Percentiles rank a stretch among this genome's conserved stretches.
phyloP scores from a whole-genome alignment of 2,113 vertebrate genomes.

The Scartelaos histophorus region DNA sequence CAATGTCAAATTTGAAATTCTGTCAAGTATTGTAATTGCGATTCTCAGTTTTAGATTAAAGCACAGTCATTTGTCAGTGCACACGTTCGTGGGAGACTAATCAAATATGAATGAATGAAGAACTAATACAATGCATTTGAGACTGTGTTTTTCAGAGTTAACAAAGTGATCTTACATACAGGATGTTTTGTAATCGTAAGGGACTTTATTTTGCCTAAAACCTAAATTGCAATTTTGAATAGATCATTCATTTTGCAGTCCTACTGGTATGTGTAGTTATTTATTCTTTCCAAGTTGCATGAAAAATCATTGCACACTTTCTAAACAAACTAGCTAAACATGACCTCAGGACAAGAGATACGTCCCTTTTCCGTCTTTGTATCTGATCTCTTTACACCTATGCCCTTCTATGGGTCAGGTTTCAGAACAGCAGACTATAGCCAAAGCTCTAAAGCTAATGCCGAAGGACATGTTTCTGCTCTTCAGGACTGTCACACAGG shows the following conservation, averaged over 20 bases:
- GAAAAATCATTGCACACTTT: neutral
- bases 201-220: too few relatives aligned
- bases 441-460: conserved; percentile 20
- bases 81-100: neutral
- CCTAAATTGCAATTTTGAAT: too few relatives aligned
- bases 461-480: conserved; percentile 18
- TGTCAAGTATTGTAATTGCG: neutral
- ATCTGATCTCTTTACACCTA: conserved; percentile 56
- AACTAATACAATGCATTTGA: neutral
- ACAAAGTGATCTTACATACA: neutral
- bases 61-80: too few relatives aligned
- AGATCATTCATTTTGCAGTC: too few relatives aligned
- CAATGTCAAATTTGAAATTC: neutral
- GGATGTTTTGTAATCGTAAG: neutral
- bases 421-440: conserved; percentile 56
- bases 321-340: neutral
- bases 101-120: neutral
- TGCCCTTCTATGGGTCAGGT: conserved; percentile 52
- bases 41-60: too few relatives aligned
- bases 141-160: neutral
- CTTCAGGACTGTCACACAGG: conserved; percentile 15
- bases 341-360: conserved; percentile 36
- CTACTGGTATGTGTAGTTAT: too few relatives aligned
- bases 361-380: conserved; percentile 44
- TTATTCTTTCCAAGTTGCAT: too few relatives aligned